Evolutionary conservation across 2,888 invertebrate genomes (phyloP).

Genomic region (Drosophila fulvimacula): DNA sequence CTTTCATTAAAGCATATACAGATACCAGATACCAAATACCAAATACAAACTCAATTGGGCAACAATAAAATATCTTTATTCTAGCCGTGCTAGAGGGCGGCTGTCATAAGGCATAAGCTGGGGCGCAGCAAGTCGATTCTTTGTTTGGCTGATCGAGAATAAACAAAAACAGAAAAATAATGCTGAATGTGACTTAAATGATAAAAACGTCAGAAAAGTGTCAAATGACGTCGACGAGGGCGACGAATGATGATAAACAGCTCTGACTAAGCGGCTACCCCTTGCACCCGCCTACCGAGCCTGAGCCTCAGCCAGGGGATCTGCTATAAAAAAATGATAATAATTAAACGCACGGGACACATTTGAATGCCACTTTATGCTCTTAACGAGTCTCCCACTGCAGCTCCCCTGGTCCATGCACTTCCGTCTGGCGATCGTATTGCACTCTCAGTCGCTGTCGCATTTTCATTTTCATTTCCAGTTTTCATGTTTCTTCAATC

Average conservation of each 20-base stretch:
- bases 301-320: neutral
- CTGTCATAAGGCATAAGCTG: slow-evolving; percentile 55
- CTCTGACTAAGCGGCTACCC: slow-evolving; percentile 65
- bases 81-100: slow-evolving; percentile 6
- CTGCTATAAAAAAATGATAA: slow-evolving; percentile 55
- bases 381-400: slow-evolving; percentile 19
- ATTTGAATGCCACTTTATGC: slow-evolving; percentile 64
- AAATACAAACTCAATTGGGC: slow-evolving; percentile 62
- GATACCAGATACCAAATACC: slow-evolving; percentile 41
- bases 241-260: slow-evolving; percentile 79
- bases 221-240: slow-evolving; percentile 74
- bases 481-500: slow-evolving; percentile 8
- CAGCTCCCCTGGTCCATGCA: slow-evolving; percentile 8
- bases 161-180: slow-evolving; percentile 41
- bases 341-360: slow-evolving; percentile 82
- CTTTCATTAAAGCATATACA: slow-evolving; percentile 65
- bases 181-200: slow-evolving; percentile 74
- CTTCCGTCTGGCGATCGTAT: slow-evolving; percentile 58
- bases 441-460: slow-evolving; percentile 52
- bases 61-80: slow-evolving; percentile 72
- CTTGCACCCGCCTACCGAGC: slow-evolving; percentile 5
- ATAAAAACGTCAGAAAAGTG: slow-evolving; percentile 75
- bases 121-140: slow-evolving; percentile 32
- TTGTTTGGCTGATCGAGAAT: slow-evolving; percentile 48
- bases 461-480: no score